phyloP scores from a whole-genome alignment of 2,797 vertebrate species.

The Manis javanica region DNA sequence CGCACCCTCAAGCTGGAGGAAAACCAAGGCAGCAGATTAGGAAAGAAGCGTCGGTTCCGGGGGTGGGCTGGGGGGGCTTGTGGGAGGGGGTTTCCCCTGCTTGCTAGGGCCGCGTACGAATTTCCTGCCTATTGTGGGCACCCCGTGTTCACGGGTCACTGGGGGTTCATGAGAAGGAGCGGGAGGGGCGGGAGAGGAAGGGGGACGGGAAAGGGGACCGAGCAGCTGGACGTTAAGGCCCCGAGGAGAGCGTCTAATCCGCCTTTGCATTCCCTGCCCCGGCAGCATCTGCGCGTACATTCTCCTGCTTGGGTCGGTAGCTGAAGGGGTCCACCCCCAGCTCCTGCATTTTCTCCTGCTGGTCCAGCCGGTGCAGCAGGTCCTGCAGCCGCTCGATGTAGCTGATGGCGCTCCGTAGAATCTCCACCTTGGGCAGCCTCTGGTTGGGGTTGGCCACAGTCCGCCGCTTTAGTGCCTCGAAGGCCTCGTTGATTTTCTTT shows the following conservation, averaged over 20 bases:
- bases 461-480: conserved; percentile 96
- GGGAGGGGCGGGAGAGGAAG: background rate
- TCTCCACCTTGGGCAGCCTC: conserved; percentile 98
- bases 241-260: background rate
- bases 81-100: background rate
- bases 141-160: conserved; percentile 61
- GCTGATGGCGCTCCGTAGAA: conserved; percentile 97
- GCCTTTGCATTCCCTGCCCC: background rate
- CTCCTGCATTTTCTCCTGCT: conserved; percentile 92
- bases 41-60: conserved; percentile 46
- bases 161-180: conserved; percentile 34
- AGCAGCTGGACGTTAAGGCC: conserved; percentile 25
- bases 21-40: conserved; percentile 74
- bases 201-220: background rate
- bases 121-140: conserved; percentile 62
- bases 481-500: conserved; percentile 99
- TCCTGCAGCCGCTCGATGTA: conserved; percentile 98
- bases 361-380: conserved; percentile 94
- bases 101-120: conserved; percentile 34
- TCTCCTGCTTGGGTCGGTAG: conserved; percentile 87
- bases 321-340: conserved; percentile 87
- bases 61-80: conserved; percentile 7
- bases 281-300: conserved; percentile 83
- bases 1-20: conserved; percentile 87
- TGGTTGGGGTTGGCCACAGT: conserved; percentile 98